Base-by-base conservation (phyloP, 2,113 vertebrate genomes). In the Egretta garzetta region DNA sequence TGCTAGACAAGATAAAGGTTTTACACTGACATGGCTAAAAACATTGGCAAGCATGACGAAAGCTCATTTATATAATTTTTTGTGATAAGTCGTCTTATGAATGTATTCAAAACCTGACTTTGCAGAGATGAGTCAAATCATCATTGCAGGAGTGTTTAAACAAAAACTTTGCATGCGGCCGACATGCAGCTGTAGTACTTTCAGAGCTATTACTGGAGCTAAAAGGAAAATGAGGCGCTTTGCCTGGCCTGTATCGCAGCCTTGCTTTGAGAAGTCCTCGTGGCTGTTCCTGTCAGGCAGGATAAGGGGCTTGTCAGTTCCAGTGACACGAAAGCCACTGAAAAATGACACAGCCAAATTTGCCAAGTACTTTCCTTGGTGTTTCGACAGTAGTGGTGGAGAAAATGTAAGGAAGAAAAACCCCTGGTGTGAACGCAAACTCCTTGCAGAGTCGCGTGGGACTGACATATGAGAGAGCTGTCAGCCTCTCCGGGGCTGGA, bases 391-490 rank as follows among this genome's bases (percentile, higher is more conserved):
- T 7, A 45, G n/a, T 8, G 12, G 26, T 32, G 47, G 53, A 71
- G 71, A 80, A 68, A 68, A 58, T 0, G 2, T 19, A 6, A 41
- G 39, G 53, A 63, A 64, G 27, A 49, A 43, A 67, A 79, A 23
- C 39, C 41, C 24, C 11, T 0, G 0, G 24, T 39, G 72, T 72
- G 68, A 47, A 9, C 0, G 0, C 20, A 11, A 5, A 49, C 50
- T 62, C n/a, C 80, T 76, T 14, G n/a, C 68, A n/a, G 74, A 45
- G 62, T 30, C 47, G 60, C n/a, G 55, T 43, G 66, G 86, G 79
- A 5, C 88, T 82, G 92, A 10, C 18, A 3, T 8, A 3, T 8
- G 30, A 53, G 67, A 30, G 85, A 66, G 52, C 66, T 82, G 66
- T 10, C 43, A 43, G 62, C 67, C 33, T 18, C 49, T 56, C 16